Evolutionary conservation across 30 jellyfish, hydroid and myxozoan species (phyloP).

Genomic region (Hydractinia echinata): DNA sequence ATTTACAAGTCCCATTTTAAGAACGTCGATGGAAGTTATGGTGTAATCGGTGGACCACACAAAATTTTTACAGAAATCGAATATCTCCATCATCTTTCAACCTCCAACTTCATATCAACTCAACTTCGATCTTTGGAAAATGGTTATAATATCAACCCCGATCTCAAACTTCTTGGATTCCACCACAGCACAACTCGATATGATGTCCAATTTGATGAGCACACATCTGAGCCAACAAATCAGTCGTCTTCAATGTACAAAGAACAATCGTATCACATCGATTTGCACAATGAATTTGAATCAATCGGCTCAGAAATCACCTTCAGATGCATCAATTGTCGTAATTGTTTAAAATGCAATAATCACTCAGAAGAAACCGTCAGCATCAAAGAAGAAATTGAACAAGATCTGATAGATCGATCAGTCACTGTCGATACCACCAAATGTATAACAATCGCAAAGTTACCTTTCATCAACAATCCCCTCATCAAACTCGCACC

Average conservation of each 20-base stretch:
- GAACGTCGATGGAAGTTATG: conserved; percentile 3
- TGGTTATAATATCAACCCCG: neutral
- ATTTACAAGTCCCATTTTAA: neutral
- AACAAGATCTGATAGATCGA: neutral
- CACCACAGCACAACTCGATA: no score
- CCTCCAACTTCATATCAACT: no score
- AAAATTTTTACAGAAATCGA: no score
- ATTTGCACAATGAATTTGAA: neutral
- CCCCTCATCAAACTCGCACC: neutral
- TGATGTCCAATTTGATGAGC: no score
- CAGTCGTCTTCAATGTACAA: no score
- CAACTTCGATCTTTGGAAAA: no score
- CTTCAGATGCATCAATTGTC: neutral
- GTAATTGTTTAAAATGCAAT: neutral
- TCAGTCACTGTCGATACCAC: neutral
- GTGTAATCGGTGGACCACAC: no score
- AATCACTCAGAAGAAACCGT: neutral
- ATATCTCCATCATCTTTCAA: no score
- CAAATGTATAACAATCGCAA: neutral
- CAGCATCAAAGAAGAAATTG: neutral
- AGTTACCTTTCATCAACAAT: neutral
- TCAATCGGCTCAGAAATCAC: neutral
- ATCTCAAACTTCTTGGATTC: no score
- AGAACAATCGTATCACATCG: no score
- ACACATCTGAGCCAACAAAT: no score